phyloP scores from a whole-genome alignment of 2,113 vertebrate genomes.

The Odocoileus hemionus region DNA sequence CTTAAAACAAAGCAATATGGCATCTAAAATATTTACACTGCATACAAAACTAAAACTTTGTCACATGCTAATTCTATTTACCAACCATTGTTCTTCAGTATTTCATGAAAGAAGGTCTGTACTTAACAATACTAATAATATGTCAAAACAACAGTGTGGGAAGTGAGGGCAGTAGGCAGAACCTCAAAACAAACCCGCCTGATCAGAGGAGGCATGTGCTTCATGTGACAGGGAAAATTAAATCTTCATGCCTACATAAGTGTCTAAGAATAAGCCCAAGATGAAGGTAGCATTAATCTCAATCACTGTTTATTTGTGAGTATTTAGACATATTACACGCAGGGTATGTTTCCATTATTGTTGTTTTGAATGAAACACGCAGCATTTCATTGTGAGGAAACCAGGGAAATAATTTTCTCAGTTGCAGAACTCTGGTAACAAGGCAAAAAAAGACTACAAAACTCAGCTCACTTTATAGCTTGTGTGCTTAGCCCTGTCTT shows the following conservation, averaged over 20 bases:
- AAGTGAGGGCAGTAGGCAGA: background rate
- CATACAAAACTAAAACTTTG: background rate
- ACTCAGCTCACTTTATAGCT: background rate
- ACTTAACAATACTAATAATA: slow-evolving; percentile 21
- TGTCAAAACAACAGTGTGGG: slow-evolving; percentile 35
- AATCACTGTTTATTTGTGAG: slow-evolving; percentile 62
- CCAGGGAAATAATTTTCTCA: slow-evolving; percentile 60
- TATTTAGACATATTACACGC: slow-evolving; percentile 61
- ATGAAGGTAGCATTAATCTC: slow-evolving; percentile 59
- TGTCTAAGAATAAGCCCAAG: background rate
- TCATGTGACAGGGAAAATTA: slow-evolving; percentile 42
- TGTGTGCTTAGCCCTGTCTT: background rate
- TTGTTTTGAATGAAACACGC: slow-evolving; percentile 49
- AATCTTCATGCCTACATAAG: slow-evolving; percentile 31
- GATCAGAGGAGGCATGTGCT: background rate
- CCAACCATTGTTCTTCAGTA: background rate
- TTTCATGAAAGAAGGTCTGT: background rate
- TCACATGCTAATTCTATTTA: background rate
- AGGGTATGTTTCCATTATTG: slow-evolving; percentile 57
- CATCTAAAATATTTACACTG: background rate
- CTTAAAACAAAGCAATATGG: background rate
- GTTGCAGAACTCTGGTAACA: slow-evolving; percentile 25
- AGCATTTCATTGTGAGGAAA: slow-evolving; percentile 57
- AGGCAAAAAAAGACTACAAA: background rate
- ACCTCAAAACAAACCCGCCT: slow-evolving; percentile 30